These are phyloP conservation scores for Rhagium mordax DNA, from an alignment of 2,888 invertebrate species.

Conservation along the genomic window DNA sequence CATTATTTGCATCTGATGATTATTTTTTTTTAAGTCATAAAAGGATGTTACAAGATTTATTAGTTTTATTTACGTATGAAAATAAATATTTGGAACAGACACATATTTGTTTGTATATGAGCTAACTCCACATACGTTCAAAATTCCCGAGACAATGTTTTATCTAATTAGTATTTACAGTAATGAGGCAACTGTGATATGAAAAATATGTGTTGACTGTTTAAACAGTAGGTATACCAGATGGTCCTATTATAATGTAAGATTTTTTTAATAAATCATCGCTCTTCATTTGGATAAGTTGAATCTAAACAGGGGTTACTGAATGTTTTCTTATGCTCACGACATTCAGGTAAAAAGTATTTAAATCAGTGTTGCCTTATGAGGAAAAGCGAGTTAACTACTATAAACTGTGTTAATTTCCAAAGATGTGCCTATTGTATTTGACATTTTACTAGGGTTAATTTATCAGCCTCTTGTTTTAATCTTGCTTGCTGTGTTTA, in stretches of 20 bases:
- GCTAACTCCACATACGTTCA: background rate
- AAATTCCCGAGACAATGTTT: background rate
- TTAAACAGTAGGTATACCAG: background rate
- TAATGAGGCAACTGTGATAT: background rate
- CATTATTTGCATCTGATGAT: background rate
- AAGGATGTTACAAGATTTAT: too few relatives aligned
- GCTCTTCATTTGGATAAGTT: too few relatives aligned
- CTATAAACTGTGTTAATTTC: background rate
- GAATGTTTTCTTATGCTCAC: too few relatives aligned
- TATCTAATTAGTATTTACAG: background rate
- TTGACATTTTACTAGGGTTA: background rate
- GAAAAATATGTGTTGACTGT: background rate
- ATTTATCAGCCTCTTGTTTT: too few relatives aligned
- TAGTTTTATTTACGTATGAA: too few relatives aligned
- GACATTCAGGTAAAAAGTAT: too few relatives aligned
- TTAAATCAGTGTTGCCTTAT: too few relatives aligned
- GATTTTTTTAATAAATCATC: background rate
- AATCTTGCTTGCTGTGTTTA: too few relatives aligned
- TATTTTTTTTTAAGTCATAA: too few relatives aligned
- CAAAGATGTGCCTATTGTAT: background rate
- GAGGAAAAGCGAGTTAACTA: background rate
- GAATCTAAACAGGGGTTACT: too few relatives aligned
- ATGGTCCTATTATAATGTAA: background rate
- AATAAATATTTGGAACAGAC: background rate
- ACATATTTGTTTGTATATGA: background rate